These are phyloP conservation scores for Drosophila borealis DNA, from an alignment of 2,888 invertebrate genomes.

Conservation along the genomic window DNA sequence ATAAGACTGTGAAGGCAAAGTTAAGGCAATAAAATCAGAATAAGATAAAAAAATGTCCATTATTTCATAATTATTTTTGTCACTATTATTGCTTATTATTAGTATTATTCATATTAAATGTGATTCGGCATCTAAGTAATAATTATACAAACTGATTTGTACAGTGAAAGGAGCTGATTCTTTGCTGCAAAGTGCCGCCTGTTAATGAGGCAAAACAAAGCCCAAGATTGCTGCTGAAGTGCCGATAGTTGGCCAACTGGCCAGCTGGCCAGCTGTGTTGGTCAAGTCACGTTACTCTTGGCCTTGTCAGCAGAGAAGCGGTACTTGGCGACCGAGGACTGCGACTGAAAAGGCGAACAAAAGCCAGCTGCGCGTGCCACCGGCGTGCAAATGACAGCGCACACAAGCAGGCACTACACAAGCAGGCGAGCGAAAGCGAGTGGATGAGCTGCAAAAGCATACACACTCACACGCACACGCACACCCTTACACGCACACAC, in stretches of 20 bases:
- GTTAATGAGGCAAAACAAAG: slow-evolving; percentile 17
- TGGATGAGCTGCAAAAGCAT: not conserved
- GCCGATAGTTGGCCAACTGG: not conserved
- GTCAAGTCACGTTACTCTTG: slow-evolving; percentile 42
- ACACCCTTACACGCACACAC: not conserved
- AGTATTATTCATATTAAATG: too few species aligned
- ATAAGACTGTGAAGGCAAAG: too few species aligned
- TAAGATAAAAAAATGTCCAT: too few species aligned
- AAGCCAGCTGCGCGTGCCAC: slow-evolving; percentile 15
- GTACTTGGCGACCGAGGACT: slow-evolving; percentile 4
- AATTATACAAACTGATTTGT: too few species aligned
- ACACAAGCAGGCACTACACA: slow-evolving; percentile 2
- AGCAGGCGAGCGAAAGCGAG: slow-evolving; percentile 4
- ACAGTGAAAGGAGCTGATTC: not conserved
- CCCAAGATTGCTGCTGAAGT: slow-evolving; percentile 6
- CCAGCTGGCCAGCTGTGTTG: slow-evolving; percentile 10
- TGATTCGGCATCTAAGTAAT: too few species aligned
- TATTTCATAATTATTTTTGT: too few species aligned
- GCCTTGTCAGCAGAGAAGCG: slow-evolving; percentile 26
- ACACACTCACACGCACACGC: slow-evolving; percentile 1
- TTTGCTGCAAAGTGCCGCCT: not conserved
- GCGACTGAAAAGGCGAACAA: slow-evolving; percentile 10
- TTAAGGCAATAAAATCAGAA: too few species aligned
- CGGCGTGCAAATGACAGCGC: slow-evolving; percentile 11
- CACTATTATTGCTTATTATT: too few species aligned